phyloP scores from a whole-genome alignment of 2,888 invertebrate genomes.

The Volucella bombylans region DNA sequence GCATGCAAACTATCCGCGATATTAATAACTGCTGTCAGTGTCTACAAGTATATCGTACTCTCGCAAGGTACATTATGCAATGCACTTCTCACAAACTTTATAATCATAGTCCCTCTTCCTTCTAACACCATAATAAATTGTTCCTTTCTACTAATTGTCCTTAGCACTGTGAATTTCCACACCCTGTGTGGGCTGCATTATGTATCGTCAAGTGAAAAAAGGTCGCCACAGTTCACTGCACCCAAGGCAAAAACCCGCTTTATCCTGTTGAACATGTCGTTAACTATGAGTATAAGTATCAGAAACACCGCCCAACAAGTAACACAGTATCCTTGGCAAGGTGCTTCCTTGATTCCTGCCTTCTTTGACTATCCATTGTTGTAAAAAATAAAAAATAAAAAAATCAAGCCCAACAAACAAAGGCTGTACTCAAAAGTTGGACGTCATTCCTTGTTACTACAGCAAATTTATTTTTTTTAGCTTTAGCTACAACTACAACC shows the following conservation, averaged over 20 bases:
- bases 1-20: no score
- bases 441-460: no score
- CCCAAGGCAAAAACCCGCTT: conserved; percentile 30
- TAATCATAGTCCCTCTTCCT: neutral
- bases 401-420: no score
- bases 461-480: neutral
- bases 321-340: conserved; percentile 36
- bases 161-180: conserved; percentile 50
- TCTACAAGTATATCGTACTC: no score
- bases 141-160: conserved; percentile 58
- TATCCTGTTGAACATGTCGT: conserved; percentile 69
- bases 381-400: neutral
- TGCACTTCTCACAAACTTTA: no score
- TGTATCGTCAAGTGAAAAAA: conserved; percentile 46
- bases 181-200: conserved; percentile 22
- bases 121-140: conserved; percentile 11
- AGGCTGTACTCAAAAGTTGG: no score
- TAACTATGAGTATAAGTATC: neutral
- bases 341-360: neutral
- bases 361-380: conserved; percentile 2
- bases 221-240: conserved; percentile 69
- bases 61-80: no score
- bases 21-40: no score
- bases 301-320: conserved; percentile 33
- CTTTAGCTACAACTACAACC: conserved; percentile 37